Evolutionary conservation across 2,797 vertebrate species (phyloP).

Genomic region (Lutra lutra): DNA sequence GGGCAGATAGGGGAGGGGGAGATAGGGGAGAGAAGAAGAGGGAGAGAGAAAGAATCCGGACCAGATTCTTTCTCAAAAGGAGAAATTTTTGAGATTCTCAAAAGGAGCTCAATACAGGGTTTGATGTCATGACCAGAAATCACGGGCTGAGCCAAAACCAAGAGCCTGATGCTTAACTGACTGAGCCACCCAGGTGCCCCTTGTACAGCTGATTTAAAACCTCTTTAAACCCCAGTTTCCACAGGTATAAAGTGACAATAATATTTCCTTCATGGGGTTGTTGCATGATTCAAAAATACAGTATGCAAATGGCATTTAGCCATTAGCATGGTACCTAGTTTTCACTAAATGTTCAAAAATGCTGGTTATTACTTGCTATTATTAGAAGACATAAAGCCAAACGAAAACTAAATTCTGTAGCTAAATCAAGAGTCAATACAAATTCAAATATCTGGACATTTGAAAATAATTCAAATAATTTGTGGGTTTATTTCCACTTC

Average conservation of each 20-base stretch:
- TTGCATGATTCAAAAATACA: background rate
- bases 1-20: background rate
- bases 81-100: no score
- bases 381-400: background rate
- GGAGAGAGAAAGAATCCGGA: background rate
- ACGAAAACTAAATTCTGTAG: background rate
- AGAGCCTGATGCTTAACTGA: background rate
- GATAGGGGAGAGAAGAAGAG: no score
- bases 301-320: background rate
- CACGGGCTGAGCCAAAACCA: no score
- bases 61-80: background rate
- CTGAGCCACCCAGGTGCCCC: background rate
- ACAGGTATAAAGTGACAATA: background rate
- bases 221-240: background rate
- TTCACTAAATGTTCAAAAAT: constrained; percentile 24
- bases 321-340: background rate
- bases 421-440: background rate
- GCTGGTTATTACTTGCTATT: background rate
- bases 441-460: background rate
- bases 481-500: background rate
- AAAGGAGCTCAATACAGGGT: background rate
- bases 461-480: background rate
- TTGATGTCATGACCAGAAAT: background rate
- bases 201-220: background rate
- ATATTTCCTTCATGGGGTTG: background rate